Percentiles rank a stretch among this genome's conserved stretches.
Conservation (phyloP, 2,888 invertebrate genomes). For the Lingula anatina region DNA sequence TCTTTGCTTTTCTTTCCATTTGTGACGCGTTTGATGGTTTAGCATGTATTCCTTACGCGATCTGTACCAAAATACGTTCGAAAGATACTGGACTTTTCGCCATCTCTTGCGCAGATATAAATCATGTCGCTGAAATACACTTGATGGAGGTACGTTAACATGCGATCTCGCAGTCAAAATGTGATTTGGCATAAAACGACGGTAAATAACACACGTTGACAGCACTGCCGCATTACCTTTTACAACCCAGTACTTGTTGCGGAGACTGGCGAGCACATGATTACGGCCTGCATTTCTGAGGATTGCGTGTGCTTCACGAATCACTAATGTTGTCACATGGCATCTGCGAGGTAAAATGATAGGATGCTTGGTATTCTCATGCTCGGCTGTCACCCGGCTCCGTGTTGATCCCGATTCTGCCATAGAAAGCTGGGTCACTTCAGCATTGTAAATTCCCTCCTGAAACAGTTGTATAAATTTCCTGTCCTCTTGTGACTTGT, state of each 20-base stretch:
- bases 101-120: conserved; percentile 14
- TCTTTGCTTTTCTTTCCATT: conserved; percentile 9
- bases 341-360: no score
- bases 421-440: no score
- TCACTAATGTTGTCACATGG: no score
- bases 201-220: no score
- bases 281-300: no score
- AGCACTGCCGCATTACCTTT: no score
- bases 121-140: conserved; percentile 13
- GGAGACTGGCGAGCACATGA: not conserved
- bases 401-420: no score
- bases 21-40: conserved; percentile 10
- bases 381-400: no score
- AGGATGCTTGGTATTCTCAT: no score
- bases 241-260: no score
- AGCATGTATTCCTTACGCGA: conserved; percentile 16
- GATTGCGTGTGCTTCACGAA: no score
- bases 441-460: no score
- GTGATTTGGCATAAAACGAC: conserved; percentile 10
- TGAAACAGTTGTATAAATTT: conserved; percentile 3
- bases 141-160: conserved; percentile 15
- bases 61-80: conserved; percentile 17
- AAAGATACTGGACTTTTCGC: conserved; percentile 15
- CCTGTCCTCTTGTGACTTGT: conserved; percentile 8
- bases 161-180: conserved; percentile 7